Base-by-base conservation (phyloP, 2,113 vertebrate genomes). In the Agapornis roseicollis region DNA sequence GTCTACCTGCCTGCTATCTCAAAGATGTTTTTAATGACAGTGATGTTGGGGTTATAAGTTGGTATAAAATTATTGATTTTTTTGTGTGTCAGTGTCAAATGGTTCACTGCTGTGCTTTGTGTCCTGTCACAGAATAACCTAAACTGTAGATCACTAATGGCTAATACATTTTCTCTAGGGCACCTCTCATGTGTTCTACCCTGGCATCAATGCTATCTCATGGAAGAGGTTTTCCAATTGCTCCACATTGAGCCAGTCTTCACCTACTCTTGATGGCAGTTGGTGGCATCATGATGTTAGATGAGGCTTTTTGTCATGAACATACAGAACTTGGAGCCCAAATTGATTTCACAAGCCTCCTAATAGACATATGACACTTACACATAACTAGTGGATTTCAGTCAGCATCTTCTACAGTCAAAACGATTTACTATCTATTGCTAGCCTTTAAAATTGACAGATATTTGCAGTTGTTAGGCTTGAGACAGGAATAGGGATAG, bases 261-360 rank as follows among this genome's bases (percentile, higher is more conserved):
- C 29, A 71, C 9, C 23, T 33, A 65, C 22, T 29, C 74, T 77
- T 76, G 22, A 18, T 66, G 66, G 39, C 27, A 46, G 24, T 85
- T 1, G 6, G 4, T 47, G 18, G 27, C 18, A 37, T 56, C 24
- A 47, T 11, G 47, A 82, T 31, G 35, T 2, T 8, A 5, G 77
- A 7, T 63, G n/a, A 63, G 52, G 17, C 12, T 42, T 50, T 91
- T 39, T 53, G n/a, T 42, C 23, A 46, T 16, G 20, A 84, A 58
- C 0, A 0, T 31, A 29, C 18, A 49, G 42, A 77, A 61, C 28
- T 12, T 88, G 49, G 22, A 91, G 14, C 10, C 63, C n/a, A 70
- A 33, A 37, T 3, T 58, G 31, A 37, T 61, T 88, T 91, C 27
- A 35, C 17, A 61, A 77, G 52, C 15, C 28, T 89, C 41, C 55